Conservation (phyloP, 2,113 vertebrate species). For the Martes martes region DNA sequence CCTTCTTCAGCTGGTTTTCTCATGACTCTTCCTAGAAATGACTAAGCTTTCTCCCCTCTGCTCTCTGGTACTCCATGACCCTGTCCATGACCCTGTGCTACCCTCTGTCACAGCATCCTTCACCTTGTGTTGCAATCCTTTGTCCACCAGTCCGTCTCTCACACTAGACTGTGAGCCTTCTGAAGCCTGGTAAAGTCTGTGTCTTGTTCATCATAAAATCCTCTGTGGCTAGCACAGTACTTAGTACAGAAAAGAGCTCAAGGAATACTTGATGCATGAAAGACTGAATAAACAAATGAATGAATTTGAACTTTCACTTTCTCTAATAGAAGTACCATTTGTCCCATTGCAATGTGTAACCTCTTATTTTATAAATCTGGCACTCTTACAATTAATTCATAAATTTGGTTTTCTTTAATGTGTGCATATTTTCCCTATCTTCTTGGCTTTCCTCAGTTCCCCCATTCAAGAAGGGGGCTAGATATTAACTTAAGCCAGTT, state of each 20-base stretch:
- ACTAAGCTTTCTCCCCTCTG: background rate
- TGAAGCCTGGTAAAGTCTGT: background rate
- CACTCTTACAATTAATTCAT: slow-evolving; percentile 33
- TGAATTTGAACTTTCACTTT: background rate
- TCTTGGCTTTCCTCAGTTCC: slow-evolving; percentile 34
- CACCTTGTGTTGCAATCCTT: background rate
- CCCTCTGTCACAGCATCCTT: background rate
- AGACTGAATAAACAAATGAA: background rate
- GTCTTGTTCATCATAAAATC: background rate
- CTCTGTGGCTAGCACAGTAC: background rate
- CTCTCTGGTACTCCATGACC: background rate
- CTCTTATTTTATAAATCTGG: background rate
- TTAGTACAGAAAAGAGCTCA: background rate
- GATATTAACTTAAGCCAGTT: slow-evolving; percentile 46
- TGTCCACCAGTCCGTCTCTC: background rate
- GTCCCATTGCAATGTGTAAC: background rate
- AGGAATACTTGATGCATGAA: background rate
- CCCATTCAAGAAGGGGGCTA: slow-evolving; percentile 31
- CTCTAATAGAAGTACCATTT: background rate
- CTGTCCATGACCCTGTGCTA: accelerated
- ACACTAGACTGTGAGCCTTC: background rate
- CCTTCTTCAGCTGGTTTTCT: background rate
- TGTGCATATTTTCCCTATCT: background rate
- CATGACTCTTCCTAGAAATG: background rate
- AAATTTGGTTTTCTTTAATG: background rate